Conservation (phyloP, 2,797 vertebrate species). For the Pseudotriccus pelzelni region DNA sequence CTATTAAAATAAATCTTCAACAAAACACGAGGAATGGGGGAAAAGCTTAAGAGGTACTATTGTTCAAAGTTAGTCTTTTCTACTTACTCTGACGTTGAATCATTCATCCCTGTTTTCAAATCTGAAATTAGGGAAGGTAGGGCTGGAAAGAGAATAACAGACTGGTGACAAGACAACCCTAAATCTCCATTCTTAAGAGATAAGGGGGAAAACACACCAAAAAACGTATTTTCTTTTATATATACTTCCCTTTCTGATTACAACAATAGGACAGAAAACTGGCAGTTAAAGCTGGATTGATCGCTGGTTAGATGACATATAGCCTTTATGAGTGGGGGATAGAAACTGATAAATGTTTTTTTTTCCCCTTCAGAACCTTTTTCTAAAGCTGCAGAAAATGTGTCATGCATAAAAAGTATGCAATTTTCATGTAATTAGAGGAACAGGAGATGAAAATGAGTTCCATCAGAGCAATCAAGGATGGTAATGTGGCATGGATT, state of each 20-base stretch:
- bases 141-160: background rate
- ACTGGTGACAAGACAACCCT: background rate
- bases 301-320: slow-evolving; percentile 68
- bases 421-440: slow-evolving; percentile 83
- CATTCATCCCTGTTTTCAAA: background rate
- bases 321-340: slow-evolving; percentile 51
- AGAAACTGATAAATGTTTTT: slow-evolving; percentile 71
- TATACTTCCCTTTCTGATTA: slow-evolving; percentile 61
- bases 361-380: slow-evolving; percentile 73
- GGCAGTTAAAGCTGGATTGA: slow-evolving; percentile 71
- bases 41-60: background rate
- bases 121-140: background rate
- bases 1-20: slow-evolving; percentile 49
- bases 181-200: slow-evolving; percentile 43
- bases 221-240: background rate
- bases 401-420: slow-evolving; percentile 82
- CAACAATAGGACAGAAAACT: slow-evolving; percentile 68
- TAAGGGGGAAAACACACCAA: background rate
- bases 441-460: slow-evolving; percentile 82
- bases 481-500: slow-evolving; percentile 79
- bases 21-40: background rate
- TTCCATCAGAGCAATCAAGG: slow-evolving; percentile 83
- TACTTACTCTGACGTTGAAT: background rate
- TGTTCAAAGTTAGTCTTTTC: slow-evolving; percentile 28
- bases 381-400: slow-evolving; percentile 78